Evolutionary conservation across 2,888 invertebrate species (phyloP).

Genomic region (Cecidostiba fungosa): DNA sequence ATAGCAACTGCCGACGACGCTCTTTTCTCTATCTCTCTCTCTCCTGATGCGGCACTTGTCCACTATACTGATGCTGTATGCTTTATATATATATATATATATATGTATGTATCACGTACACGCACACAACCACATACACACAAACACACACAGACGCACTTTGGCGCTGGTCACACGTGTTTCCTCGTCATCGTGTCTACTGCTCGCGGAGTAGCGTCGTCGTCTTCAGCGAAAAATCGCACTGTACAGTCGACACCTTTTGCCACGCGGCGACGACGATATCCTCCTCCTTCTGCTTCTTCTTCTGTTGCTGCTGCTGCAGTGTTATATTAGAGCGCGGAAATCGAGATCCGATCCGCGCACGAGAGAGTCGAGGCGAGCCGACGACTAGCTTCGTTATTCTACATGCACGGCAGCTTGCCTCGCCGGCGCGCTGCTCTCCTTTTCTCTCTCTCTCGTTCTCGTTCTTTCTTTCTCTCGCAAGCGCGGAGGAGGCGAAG

Average conservation of each 20-base stretch:
- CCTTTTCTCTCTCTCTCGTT: not conserved
- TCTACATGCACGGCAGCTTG: not conserved
- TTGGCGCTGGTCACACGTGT: not conserved
- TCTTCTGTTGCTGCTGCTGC: not conserved
- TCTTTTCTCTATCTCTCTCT: not conserved
- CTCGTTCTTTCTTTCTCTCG: not conserved
- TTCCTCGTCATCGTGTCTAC: not conserved
- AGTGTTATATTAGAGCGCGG: slow-evolving; percentile 22
- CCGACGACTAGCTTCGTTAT: slow-evolving; percentile 11
- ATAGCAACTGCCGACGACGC: not conserved
- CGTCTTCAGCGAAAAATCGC: not conserved
- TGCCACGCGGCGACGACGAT: not conserved
- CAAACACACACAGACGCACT: too few relatives aligned
- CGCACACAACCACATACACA: not conserved
- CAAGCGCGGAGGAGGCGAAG: not conserved
- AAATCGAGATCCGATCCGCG: slow-evolving; percentile 50
- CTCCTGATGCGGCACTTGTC: not conserved
- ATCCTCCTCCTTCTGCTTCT: not conserved
- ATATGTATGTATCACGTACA: not conserved
- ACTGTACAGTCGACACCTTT: not conserved
- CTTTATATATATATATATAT: too few relatives aligned
- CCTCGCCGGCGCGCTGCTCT: slow-evolving; percentile 8
- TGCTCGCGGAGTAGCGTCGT: not conserved
- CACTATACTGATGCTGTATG: too few relatives aligned
- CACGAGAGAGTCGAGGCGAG: not conserved